phyloP scores from a whole-genome alignment of 2,113 vertebrate species.

The Setophaga coronata region DNA sequence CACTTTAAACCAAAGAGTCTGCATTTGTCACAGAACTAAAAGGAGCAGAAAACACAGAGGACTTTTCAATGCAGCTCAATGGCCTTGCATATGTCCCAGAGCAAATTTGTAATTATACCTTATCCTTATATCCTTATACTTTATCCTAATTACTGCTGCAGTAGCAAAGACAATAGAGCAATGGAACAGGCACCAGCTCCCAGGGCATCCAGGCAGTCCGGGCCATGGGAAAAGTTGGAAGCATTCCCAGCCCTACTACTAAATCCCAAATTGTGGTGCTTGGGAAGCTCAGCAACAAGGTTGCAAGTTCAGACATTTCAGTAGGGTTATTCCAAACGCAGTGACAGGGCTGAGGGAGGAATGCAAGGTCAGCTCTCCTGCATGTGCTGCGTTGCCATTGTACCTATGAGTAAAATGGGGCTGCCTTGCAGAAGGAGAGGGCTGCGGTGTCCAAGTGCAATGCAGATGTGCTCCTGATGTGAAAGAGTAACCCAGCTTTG shows the following conservation, averaged over 20 bases:
- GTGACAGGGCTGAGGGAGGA: not conserved
- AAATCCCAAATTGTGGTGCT: not conserved
- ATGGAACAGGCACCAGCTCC: not conserved
- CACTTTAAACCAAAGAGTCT: not conserved
- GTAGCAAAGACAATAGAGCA: not conserved
- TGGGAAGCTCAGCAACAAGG: not conserved
- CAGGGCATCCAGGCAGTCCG: not conserved
- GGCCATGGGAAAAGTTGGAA: not conserved
- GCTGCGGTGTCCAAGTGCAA: not conserved
- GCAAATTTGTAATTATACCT: not conserved
- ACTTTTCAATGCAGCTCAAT: not conserved
- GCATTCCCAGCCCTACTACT: not conserved
- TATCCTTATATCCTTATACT: not conserved
- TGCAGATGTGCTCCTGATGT: not conserved
- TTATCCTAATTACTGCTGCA: not conserved
- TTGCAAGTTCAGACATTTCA: not conserved
- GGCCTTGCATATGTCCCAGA: not conserved
- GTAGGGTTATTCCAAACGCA: not conserved
- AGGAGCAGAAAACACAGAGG: not conserved
- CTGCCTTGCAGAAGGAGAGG: not conserved
- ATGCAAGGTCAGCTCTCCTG: not conserved
- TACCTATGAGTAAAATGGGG: not conserved
- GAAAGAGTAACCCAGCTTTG: not conserved
- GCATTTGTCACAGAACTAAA: not conserved
- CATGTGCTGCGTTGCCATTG: accelerated